phyloP scores from a whole-genome alignment of 2,888 invertebrate genomes.

The Nebria brevicollis region DNA sequence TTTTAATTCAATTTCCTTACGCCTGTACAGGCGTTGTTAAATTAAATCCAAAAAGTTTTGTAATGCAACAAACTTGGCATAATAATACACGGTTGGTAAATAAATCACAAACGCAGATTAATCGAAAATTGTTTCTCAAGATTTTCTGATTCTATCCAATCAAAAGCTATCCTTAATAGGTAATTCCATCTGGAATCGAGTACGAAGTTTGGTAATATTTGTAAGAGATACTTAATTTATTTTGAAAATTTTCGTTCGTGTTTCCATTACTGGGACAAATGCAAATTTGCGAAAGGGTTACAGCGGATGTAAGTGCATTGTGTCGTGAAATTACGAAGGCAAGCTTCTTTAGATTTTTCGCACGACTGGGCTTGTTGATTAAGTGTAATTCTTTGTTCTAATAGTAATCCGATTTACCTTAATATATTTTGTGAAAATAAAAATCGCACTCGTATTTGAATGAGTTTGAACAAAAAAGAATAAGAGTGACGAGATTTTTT shows the following conservation, averaged over 20 bases:
- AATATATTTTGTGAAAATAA: neutral
- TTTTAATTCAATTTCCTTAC: slow-evolving; percentile 34
- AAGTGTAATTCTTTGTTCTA: neutral
- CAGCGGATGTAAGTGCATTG: slow-evolving; percentile 1
- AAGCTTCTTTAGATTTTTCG: neutral
- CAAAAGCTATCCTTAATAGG: neutral
- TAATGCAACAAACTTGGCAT: slow-evolving; percentile 43
- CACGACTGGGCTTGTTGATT: neutral
- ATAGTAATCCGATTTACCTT: neutral
- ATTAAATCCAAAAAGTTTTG: slow-evolving; percentile 43
- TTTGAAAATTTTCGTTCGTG: slow-evolving; percentile 6
- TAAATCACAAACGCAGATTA: slow-evolving; percentile 26
- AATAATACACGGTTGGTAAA: slow-evolving; percentile 39
- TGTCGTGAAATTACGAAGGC: neutral
- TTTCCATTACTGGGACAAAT: slow-evolving; percentile 4
- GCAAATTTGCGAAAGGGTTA: neutral
- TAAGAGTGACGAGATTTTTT: neutral
- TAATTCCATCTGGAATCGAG: neutral
- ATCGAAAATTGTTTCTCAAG: slow-evolving; percentile 10
- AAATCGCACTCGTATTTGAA: neutral
- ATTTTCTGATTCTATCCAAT: neutral
- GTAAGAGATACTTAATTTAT: neutral
- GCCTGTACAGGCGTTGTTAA: slow-evolving; percentile 13
- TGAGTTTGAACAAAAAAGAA: neutral
- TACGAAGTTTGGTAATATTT: neutral